A percentile compares a stretch with the other conserved stretches of the same genome.
Conservation (phyloP, 1,140 invertebrate genomes). For the Pseudomyrmex concolor region DNA sequence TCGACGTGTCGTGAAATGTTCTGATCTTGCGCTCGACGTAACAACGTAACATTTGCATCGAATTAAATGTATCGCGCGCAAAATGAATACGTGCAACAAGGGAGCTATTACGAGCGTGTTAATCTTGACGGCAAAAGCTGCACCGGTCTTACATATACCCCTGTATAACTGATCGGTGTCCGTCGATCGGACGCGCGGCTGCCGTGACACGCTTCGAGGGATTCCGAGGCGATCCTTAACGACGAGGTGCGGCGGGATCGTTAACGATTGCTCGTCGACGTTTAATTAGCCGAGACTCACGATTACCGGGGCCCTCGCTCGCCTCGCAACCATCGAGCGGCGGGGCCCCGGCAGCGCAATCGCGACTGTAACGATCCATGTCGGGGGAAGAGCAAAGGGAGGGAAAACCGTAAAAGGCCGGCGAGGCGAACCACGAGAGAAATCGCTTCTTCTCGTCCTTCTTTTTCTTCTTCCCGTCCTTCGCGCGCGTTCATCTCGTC, state of each 20-base stretch:
- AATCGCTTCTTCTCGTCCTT: constrained; percentile 54
- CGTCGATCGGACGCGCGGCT: constrained; percentile 66
- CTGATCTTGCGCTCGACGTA: not conserved
- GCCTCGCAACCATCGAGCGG: constrained; percentile 59
- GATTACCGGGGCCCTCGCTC: constrained; percentile 63
- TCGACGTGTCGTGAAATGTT: constrained; percentile 31
- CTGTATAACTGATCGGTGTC: not conserved
- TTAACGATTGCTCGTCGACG: constrained; percentile 78
- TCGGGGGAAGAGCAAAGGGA: not conserved
- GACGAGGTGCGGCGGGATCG: constrained; percentile 73
- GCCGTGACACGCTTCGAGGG: constrained; percentile 72
- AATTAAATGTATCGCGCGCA: constrained; percentile 25
- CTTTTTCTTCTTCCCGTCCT: not conserved
- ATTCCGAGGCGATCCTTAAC: constrained; percentile 73
- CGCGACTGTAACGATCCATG: constrained; percentile 69
- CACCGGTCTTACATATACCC: not conserved
- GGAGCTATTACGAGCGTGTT: constrained; percentile 27
- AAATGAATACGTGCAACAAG: not conserved
- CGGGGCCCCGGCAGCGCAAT: constrained; percentile 61
- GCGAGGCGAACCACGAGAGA: constrained; percentile 22
- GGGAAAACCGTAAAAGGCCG: constrained; percentile 69
- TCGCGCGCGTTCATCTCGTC: constrained; percentile 11
- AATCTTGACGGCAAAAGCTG: constrained; percentile 20
- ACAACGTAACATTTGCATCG: constrained; percentile 29
- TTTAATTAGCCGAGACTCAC: constrained; percentile 77